Evolutionary conservation across 2,888 invertebrate species (phyloP).

Genomic region (Mimachlamys varia): DNA sequence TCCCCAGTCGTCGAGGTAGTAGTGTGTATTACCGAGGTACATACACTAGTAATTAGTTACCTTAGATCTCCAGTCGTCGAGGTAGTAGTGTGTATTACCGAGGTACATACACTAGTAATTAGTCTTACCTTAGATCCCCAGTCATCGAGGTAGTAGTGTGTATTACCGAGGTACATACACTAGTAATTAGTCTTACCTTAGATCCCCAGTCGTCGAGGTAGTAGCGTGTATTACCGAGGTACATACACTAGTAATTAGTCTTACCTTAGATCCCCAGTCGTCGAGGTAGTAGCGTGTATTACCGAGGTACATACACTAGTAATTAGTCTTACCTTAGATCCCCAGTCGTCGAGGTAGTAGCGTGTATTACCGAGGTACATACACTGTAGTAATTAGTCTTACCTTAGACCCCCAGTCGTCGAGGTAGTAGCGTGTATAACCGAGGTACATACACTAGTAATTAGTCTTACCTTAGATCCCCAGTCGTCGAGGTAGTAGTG

Average conservation of each 20-base stretch:
- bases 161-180: conserved; percentile 76
- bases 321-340: conserved; percentile 73
- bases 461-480: conserved; percentile 74
- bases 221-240: conserved; percentile 75
- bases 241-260: conserved; percentile 74
- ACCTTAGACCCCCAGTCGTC: conserved; percentile 79
- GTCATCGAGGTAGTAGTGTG: conserved; percentile 78
- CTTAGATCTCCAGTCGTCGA: conserved; percentile 79
- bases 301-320: conserved; percentile 77
- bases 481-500: conserved; percentile 79
- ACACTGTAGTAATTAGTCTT: conserved; percentile 70
- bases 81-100: conserved; percentile 75
- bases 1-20: conserved; percentile 79
- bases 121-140: conserved; percentile 77
- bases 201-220: conserved; percentile 79
- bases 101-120: conserved; percentile 77
- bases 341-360: conserved; percentile 79
- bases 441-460: conserved; percentile 78
- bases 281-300: conserved; percentile 79
- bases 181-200: conserved; percentile 71
- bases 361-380: conserved; percentile 76
- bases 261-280: conserved; percentile 78
- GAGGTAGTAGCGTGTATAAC: conserved; percentile 77
- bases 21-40: conserved; percentile 75
- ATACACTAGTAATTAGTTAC: conserved; percentile 76